phyloP scores from a whole-genome alignment of 92 coral and sea anemone genomes.

The Actinernus sp. region DNA sequence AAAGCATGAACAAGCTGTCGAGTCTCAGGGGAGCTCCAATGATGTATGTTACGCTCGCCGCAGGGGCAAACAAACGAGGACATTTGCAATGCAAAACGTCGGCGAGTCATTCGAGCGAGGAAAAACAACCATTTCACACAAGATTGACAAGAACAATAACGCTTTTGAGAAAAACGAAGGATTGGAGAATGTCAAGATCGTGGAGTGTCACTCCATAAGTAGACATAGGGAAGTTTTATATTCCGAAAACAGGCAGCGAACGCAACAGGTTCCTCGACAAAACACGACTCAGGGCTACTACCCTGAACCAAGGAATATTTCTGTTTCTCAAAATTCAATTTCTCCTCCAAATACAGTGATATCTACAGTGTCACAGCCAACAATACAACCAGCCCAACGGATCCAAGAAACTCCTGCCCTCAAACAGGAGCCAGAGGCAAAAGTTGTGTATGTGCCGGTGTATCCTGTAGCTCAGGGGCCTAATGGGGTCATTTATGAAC shows the following conservation, averaged over 20 bases:
- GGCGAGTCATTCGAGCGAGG: conserved; percentile 55
- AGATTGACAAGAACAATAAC: conserved; percentile 49
- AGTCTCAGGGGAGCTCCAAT: conserved; percentile 63
- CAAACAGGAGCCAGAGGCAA: conserved; percentile 19
- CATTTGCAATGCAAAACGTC: conserved; percentile 65
- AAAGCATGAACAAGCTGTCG: conserved; percentile 4
- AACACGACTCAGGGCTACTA: conserved; percentile 13
- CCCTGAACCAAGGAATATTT: conserved; percentile 1
- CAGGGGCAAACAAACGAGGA: conserved; percentile 37
- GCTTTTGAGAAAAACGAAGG: conserved; percentile 40
- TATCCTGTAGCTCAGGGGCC: conserved; percentile 81
- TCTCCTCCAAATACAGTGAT: not conserved
- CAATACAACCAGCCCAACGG: conserved; percentile 4
- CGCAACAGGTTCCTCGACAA: conserved; percentile 6
- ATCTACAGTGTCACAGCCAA: conserved; percentile 7
- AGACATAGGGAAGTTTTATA: conserved; percentile 7
- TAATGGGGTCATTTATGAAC: conserved; percentile 66
- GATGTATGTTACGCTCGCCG: conserved; percentile 22
- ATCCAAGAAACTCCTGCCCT: not conserved
- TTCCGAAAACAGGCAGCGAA: conserved; percentile 3
- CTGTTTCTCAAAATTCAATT: not conserved
- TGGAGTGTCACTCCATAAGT: conserved; percentile 71
- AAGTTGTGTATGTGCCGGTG: conserved; percentile 79
- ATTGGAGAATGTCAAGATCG: conserved; percentile 71
- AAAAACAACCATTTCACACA: conserved; percentile 13